Evolutionary conservation across 2,888 invertebrate species (phyloP), one percentile per base, ranked within the genome.

Genomic region (Torymus texanus): DNA sequence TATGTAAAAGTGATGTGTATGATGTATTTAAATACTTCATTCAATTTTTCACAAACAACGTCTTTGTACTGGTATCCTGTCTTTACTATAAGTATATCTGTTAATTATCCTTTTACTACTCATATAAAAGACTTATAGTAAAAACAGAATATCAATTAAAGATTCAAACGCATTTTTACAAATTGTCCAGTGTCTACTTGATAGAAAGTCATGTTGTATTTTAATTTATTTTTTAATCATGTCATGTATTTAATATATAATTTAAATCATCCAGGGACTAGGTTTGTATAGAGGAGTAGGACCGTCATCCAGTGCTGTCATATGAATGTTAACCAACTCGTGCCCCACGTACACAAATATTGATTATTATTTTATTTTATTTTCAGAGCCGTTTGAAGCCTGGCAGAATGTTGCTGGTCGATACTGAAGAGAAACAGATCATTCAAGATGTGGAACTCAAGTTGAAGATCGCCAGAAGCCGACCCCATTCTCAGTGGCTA

Each of bases 351-450:
- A 3, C 56, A 75, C 68, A 75, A 76, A 59, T 77, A 51, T 76
- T 81, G 18, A 79, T 75, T 58, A 78, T 58, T 14, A 66, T 74
- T 81, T 75, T 70, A 75, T 82, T 83, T 88, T 87, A 86, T 86
- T 91, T 91, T 56, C 91, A 96, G 95, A 98, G 98, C 88, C 97
- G 99, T 82, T 93, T 99, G 86, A 98, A 98, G 91, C 99, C 99
- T 1, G 99, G 99, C 3, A 94, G 98, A 83, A 99, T 99, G 99
- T 92, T 99, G 89, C 92, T 99, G 84, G 98, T 99, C 71, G 99
- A 99, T 91, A 99, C 99, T 0, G 92, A 94, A 85, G 96, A 97
- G 87, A 95, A 97, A 90, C 93, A 93, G 82, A 95, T 99, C 83
- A 98, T 98, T 84, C 95, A 96, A 87, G 99, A 99, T 88, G 95